Base-by-base conservation (phyloP, 2,113 vertebrate species). In the Lophotis ruficrista region DNA sequence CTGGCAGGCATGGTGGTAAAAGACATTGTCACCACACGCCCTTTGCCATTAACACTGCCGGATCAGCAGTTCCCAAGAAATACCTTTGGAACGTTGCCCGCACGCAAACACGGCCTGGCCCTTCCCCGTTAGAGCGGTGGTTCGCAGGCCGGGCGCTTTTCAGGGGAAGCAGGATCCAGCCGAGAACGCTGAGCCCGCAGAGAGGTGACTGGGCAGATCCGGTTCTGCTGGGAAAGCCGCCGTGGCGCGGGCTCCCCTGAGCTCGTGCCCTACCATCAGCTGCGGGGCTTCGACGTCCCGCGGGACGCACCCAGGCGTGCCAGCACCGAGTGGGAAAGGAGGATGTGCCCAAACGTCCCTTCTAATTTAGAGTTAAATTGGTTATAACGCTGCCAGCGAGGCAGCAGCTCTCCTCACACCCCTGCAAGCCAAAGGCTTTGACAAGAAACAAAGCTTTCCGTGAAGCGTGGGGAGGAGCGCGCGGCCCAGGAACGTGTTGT, bases 1-100 rank as follows among this genome's bases (percentile, higher is more conserved):
- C 80, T 64, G 84, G 92, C 95, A 96, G 57, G 9, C 96, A 35
- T 41, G 6, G 0, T 38, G 86, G 83, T 85, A 47, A 81, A 14
- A 70, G 87, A 30, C 83, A 35, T 6, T 92, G 95, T 83, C 95
- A 93, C 93, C 95, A 93, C 96, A 91, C 66, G 93, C 83, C 94
- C 87, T 96, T 41, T 88, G 84, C 90, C 89, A 12, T 68, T n/a
- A 71, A 54, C 84, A 53, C 73, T 41, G 89, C 51, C 56, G 24
- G 80, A 68, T 96, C 94, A 94, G 96, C 96, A 95, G 71, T 83
- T 97, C 71, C 90, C 80, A 61, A 65, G 92, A 86, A 88, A 53
- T 2, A 1, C 76, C 64, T 53, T 56, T 62, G 57, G 86, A 90
- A 23, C 30, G 0, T 12, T 83, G 60, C 86, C 86, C 21, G 0